These are phyloP conservation scores for Catharus bicknelli DNA, from an alignment of 2,113 vertebrate species.

Conservation along the genomic window DNA sequence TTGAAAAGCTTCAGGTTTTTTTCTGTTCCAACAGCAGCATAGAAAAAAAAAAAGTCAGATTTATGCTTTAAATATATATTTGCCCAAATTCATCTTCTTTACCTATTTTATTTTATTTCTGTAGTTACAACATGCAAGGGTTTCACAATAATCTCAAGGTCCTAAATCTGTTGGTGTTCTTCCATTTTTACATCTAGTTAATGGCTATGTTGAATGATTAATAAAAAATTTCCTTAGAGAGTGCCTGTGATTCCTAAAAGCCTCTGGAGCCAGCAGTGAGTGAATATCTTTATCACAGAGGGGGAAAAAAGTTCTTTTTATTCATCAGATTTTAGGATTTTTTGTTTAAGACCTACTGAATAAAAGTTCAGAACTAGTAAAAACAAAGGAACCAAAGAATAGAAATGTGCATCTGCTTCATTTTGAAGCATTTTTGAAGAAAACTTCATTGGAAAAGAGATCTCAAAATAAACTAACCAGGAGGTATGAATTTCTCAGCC, in stretches of 20 bases:
- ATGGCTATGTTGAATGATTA: background rate
- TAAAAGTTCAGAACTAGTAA: background rate
- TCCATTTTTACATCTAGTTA: background rate
- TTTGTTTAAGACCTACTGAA: background rate
- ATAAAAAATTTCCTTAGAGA: background rate
- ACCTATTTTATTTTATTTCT: background rate
- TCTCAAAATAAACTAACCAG: background rate
- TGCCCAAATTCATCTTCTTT: background rate
- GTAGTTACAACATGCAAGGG: fast-evolving
- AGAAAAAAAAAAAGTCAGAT: background rate
- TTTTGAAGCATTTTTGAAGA: background rate
- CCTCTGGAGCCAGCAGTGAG: background rate
- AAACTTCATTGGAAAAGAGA: background rate
- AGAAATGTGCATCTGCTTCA: background rate
- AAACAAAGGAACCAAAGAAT: background rate
- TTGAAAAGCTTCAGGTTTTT: background rate
- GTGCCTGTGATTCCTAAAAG: background rate
- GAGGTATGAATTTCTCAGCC: background rate
- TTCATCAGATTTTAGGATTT: background rate
- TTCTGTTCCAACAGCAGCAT: background rate
- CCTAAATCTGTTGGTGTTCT: background rate
- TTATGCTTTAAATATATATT: background rate
- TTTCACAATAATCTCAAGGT: background rate
- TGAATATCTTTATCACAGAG: background rate
- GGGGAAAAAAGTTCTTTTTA: background rate